Evolutionary conservation across 2,888 invertebrate genomes (phyloP).

Genomic region (Zaprionus obscuricornis): DNA sequence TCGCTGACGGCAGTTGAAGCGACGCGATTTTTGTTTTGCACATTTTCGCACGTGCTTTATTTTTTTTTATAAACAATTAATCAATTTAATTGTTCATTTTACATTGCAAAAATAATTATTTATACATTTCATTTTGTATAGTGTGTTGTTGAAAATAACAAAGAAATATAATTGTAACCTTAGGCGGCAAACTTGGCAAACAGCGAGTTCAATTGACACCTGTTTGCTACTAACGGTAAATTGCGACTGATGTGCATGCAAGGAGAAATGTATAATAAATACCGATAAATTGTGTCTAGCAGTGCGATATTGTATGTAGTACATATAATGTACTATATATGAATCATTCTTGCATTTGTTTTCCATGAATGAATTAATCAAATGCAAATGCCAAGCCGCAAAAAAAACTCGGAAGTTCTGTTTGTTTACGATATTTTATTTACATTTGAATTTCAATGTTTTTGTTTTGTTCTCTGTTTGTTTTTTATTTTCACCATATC

Average conservation of each 20-base stretch:
- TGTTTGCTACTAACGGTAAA: slow-evolving; percentile 40
- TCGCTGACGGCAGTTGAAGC: slow-evolving; percentile 28
- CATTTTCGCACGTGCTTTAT: neutral
- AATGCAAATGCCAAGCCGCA: slow-evolving; percentile 22
- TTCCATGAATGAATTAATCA: slow-evolving; percentile 26
- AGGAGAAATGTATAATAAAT: no score
- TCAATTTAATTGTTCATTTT: neutral
- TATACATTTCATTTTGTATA: neutral
- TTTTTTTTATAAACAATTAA: neutral
- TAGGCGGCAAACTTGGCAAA: slow-evolving; percentile 4
- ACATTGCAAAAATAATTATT: neutral
- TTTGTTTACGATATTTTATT: slow-evolving; percentile 29
- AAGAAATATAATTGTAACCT: no score
- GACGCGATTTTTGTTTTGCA: slow-evolving; percentile 13
- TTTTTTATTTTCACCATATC: slow-evolving; percentile 12
- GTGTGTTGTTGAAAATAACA: no score
- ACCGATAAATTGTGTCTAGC: no score
- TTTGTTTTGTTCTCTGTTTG: slow-evolving; percentile 27
- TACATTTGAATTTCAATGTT: slow-evolving; percentile 16
- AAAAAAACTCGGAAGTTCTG: neutral
- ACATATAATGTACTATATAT: no score
- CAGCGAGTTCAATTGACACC: slow-evolving; percentile 30
- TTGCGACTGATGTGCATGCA: no score
- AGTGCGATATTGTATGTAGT: no score
- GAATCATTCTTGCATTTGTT: slow-evolving; percentile 11